These are phyloP conservation scores for Scaptomyza parva DNA, from an alignment of 2,888 invertebrate species.

Conservation along the genomic window DNA sequence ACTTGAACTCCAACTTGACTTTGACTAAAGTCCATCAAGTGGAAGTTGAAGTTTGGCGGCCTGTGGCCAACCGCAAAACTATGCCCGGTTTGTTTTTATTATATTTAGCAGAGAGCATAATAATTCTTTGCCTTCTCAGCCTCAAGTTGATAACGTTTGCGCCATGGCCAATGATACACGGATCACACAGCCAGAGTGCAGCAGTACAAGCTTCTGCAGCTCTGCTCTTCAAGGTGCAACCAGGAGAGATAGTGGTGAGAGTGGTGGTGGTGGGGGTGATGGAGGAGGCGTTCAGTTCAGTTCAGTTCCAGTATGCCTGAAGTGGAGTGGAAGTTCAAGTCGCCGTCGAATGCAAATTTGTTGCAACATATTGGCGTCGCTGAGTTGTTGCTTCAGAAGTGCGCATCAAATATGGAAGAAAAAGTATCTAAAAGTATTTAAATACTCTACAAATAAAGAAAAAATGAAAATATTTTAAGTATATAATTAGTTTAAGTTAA, in stretches of 20 bases:
- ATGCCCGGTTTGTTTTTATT: slow-evolving; percentile 78
- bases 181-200: slow-evolving; percentile 19
- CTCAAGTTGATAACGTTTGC: slow-evolving; percentile 73
- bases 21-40: slow-evolving; percentile 82
- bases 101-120: slow-evolving; percentile 81
- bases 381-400: slow-evolving; percentile 73
- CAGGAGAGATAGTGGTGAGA: background rate
- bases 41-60: slow-evolving; percentile 62
- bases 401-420: slow-evolving; percentile 58
- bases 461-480: too few species aligned
- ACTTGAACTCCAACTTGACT: slow-evolving; percentile 80
- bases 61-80: slow-evolving; percentile 61
- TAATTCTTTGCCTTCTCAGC: slow-evolving; percentile 77
- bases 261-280: slow-evolving; percentile 8
- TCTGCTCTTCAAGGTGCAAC: slow-evolving; percentile 4
- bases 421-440: slow-evolving; percentile 52
- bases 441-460: slow-evolving; percentile 51
- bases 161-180: slow-evolving; percentile 55
- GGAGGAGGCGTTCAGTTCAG: background rate
- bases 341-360: slow-evolving; percentile 79
- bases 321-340: slow-evolving; percentile 62
- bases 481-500: too few species aligned
- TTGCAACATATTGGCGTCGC: slow-evolving; percentile 79
- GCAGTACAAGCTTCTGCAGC: slow-evolving; percentile 22
- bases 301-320: slow-evolving; percentile 40